Base-by-base conservation (phyloP, 2,113 vertebrate species). In the Alosa alosa region DNA sequence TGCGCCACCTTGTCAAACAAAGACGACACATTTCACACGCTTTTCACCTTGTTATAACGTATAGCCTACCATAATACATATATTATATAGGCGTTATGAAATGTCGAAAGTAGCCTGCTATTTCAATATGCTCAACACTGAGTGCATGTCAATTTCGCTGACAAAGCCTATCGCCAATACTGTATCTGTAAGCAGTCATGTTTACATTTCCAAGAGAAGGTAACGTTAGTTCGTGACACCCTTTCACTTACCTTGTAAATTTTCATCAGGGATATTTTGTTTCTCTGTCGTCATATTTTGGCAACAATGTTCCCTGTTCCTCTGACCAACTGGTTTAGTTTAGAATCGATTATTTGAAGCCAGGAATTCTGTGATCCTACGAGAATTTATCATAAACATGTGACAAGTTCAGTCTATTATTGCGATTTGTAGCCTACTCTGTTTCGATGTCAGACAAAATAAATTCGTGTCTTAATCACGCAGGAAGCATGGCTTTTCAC, bases 181-280 rank as follows among this genome's bases (percentile, higher is more conserved):
- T 31, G 31, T 31, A 78, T 78, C 11, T 9, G 39, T 17, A 10
- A 78, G 72, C 10, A 78, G 10, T 15, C 25, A 78, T 50, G 47
- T 50, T 82, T 50, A 82, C 44, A 50, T 46, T 31, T 50, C 49
- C 18, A 18, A 64, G 6, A 81, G 6, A 25, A 22, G 39, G 78
- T 25, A 31, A 20, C 49, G 50, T n/a, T 4, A n/a, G n/a, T 49
- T 83, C 52, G 15, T 10, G 8, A 52, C 52, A 55, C 6, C 46
- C 36, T 25, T 49, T 72, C 15, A 84, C 91, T 92, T 91, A 96
- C 95, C 94, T 89, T 95, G 95, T 81, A 96, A 44, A 88, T 94
- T 94, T 87, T 94, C 95, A n/a, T 95, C 95, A 36, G 88, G 90
- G 36, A 85, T 86, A 46, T 75, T 87, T 46, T 87, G 86, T 81